Conservation (phyloP, 2,113 vertebrate species). For the Podiceps cristatus region DNA sequence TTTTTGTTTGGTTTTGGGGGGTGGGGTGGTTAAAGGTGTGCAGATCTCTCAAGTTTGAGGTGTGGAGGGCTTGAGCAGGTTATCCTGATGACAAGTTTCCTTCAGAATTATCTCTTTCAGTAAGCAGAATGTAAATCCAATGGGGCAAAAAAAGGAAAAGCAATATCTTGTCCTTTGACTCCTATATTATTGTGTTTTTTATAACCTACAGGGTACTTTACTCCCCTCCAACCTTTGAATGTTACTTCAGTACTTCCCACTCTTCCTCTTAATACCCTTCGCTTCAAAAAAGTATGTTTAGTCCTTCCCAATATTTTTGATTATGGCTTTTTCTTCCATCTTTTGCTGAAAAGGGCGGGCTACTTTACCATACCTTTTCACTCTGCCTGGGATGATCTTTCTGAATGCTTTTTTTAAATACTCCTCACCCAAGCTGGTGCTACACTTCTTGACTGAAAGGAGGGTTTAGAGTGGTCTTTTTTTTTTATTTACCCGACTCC, state of each 20-base stretch:
- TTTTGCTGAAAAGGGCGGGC: slow-evolving; percentile 19
- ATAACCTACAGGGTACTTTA: slow-evolving; percentile 74
- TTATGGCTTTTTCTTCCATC: slow-evolving; percentile 38
- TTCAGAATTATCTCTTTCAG: slow-evolving; percentile 58
- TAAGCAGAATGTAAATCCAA: slow-evolving; percentile 77
- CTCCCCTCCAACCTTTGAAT: slow-evolving; percentile 63
- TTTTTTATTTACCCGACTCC: slow-evolving; percentile 6
- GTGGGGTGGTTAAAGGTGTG: slow-evolving; percentile 46
- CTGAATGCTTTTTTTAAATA: slow-evolving; percentile 46
- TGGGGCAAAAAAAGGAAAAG: slow-evolving; percentile 55
- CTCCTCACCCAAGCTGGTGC: slow-evolving; percentile 62
- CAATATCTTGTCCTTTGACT: slow-evolving; percentile 74
- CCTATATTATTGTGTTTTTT: slow-evolving; percentile 55
- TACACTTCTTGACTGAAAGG: slow-evolving; percentile 51
- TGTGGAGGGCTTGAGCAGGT: slow-evolving; percentile 67
- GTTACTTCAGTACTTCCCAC: slow-evolving; percentile 50
- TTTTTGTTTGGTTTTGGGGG: neutral
- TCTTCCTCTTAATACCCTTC: neutral
- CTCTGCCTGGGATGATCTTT: slow-evolving; percentile 52
- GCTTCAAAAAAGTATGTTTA: slow-evolving; percentile 39
- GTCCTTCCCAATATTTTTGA: slow-evolving; percentile 57
- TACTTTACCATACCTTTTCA: slow-evolving; percentile 38
- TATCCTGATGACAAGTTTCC: slow-evolving; percentile 60
- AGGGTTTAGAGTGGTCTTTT: slow-evolving; percentile 52
- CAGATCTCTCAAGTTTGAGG: slow-evolving; percentile 64